Percentiles rank a stretch among this genome's conserved stretches.
phyloP scores from a whole-genome alignment of 1,140 invertebrate species.

The Anastatus disparis region DNA sequence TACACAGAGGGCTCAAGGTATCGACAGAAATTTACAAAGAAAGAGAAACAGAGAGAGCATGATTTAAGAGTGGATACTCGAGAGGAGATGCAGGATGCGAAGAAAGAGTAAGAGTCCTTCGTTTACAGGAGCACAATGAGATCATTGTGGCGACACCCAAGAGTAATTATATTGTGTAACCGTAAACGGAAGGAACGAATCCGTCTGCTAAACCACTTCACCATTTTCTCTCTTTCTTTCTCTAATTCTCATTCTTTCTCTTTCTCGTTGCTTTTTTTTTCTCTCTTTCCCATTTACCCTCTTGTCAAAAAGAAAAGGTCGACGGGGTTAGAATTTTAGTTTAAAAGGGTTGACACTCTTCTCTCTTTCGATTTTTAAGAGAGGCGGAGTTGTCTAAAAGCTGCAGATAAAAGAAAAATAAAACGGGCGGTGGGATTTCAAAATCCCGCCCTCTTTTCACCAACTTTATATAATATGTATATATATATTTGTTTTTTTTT shows the following conservation, averaged over 20 bases:
- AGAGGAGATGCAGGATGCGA: conserved; percentile 8
- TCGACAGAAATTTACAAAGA: too few relatives aligned
- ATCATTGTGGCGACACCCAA: conserved; percentile 28
- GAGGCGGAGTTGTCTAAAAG: conserved; percentile 16
- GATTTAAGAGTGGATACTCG: conserved; percentile 29
- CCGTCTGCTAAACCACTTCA: neutral
- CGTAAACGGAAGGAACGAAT: conserved; percentile 30
- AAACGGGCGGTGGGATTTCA: conserved; percentile 10
- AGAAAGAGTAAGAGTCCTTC: conserved; percentile 13
- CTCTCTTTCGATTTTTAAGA: neutral
- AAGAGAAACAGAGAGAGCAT: too few relatives aligned
- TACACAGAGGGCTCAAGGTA: too few relatives aligned
- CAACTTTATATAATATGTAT: neutral
- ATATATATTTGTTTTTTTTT: neutral
- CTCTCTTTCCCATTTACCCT: too few relatives aligned
- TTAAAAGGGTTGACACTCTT: conserved; percentile 2
- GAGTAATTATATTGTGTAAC: conserved; percentile 26
- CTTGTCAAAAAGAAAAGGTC: too few relatives aligned
- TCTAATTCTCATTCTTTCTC: conserved; percentile 26
- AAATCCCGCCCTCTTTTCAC: conserved; percentile 33
- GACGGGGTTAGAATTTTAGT: too few relatives aligned
- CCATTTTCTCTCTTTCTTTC: conserved; percentile 27
- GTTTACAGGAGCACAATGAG: conserved; percentile 27
- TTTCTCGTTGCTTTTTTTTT: neutral
- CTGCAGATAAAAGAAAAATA: neutral